These are phyloP conservation scores for Nothoprocta perdicaria DNA, from an alignment of 2,113 vertebrate species.

Conservation along the genomic window DNA sequence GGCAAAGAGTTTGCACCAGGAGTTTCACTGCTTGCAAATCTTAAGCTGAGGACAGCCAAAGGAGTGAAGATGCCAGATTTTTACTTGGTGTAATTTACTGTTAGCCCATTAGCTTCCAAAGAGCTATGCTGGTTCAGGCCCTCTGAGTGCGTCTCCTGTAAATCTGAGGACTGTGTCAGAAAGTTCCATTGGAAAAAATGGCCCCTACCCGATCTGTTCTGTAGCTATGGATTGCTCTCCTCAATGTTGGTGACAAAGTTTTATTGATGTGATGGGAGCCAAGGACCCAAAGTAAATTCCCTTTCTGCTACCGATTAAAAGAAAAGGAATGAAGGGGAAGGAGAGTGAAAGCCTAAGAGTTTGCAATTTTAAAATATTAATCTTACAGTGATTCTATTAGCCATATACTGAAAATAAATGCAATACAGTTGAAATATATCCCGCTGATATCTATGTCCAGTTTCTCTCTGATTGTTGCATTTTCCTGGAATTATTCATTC, in stretches of 20 bases:
- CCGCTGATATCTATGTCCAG: not conserved
- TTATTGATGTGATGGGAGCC: not conserved
- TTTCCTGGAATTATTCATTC: not conserved
- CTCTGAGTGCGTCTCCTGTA: not conserved
- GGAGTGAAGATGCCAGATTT: not conserved
- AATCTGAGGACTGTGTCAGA: not conserved
- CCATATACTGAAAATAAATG: not conserved
- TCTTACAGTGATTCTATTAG: not conserved
- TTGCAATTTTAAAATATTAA: not conserved
- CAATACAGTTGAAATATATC: not conserved
- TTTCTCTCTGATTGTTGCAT: not conserved
- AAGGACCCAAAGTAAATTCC: not conserved
- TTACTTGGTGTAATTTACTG: not conserved
- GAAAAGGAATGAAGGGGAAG: not conserved
- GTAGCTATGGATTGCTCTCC: not conserved
- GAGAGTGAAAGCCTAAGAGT: not conserved
- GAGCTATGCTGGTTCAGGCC: not conserved
- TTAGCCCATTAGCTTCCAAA: not conserved
- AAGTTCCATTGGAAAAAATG: not conserved
- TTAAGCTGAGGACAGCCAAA: not conserved
- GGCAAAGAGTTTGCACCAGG: not conserved
- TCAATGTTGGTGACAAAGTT: not conserved
- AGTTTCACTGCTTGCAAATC: not conserved
- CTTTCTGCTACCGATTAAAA: not conserved
- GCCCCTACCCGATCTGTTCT: not conserved